Evolutionary conservation across 2,888 invertebrate species (phyloP), one percentile per base, ranked within the genome.

Genomic region (Gandaritis pyraliata): DNA sequence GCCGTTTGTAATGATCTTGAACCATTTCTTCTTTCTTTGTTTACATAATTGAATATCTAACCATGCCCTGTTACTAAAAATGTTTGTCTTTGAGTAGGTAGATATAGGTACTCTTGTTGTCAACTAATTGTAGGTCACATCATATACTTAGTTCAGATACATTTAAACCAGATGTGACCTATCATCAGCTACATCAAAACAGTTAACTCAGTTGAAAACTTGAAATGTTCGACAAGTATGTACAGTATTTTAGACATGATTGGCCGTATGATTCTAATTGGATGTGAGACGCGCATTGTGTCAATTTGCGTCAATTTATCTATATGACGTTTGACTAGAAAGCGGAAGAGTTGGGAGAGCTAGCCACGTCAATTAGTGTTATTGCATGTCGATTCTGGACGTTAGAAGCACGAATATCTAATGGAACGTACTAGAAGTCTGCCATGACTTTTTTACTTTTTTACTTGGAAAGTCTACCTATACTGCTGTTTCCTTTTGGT

Each of bases 331-430:
- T 39, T 49, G 52, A 48, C 52, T 61, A 66, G 66, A 66, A 66
- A 66, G 66, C 61, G 66, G 64, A 61, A 66, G 63, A 53, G 58
- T 48, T 18, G 45, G 11, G 45, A 45, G 30, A 52, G 47, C 48
- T 58, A 58, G 30, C 39, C 23, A 33, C 10, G 48, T 53, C 53
- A 48, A 53, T 53, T 53, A 59, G 12, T n/a, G 38, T 33, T 30
- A 36, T 50, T 18, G 29, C 7, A 30, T 53, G 47, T 53, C 52
- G n/a, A 48, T 55, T n/a, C n/a, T 49, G 50, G 11, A 38, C 41
- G 36, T 12, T 36, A 23, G 23, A 23, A 23, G 5, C 23, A n/a
- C n/a, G n/a, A n/a, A n/a, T n/a, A n/a, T n/a, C n/a, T n/a, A n/a
- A n/a, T n/a, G n/a, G n/a, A n/a, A n/a, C n/a, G n/a, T n/a, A n/a